Evolutionary conservation across 2,888 invertebrate species (phyloP).

Genomic region (Cylloceria caligata): DNA sequence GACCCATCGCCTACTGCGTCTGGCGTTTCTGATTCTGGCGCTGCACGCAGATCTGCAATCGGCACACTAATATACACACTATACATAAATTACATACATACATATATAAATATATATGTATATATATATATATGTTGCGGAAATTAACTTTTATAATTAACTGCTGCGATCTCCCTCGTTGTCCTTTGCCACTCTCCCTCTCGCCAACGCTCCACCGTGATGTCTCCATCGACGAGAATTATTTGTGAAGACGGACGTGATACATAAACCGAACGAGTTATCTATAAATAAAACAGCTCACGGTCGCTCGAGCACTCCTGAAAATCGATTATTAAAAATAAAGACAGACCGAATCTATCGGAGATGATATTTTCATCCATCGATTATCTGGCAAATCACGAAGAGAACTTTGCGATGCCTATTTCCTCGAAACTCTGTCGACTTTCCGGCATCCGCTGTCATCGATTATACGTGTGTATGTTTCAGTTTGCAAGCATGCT

Average conservation of each 20-base stretch:
- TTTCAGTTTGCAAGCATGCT: conserved; percentile 5
- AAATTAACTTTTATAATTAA: conserved; percentile 49
- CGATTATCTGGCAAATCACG: conserved; percentile 19
- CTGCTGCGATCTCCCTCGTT: conserved; percentile 36
- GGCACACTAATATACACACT: conserved; percentile 14
- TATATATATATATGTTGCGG: conserved; percentile 21
- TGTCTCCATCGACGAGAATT: conserved; percentile 11
- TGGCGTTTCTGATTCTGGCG: conserved; percentile 60
- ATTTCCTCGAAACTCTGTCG: conserved; percentile 21
- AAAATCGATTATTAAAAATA: conserved; percentile 18
- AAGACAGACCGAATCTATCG: not conserved
- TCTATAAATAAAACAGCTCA: conserved; percentile 4
- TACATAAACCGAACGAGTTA: not conserved
- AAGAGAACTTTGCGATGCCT: not conserved
- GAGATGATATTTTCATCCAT: conserved; percentile 6
- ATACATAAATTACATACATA: conserved; percentile 2
- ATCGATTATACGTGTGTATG: conserved; percentile 9
- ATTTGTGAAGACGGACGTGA: not conserved
- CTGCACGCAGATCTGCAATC: conserved; percentile 61
- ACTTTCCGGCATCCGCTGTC: conserved; percentile 17
- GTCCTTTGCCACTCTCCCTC: not conserved
- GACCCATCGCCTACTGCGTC: conserved; percentile 58
- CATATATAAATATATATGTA: too few relatives aligned
- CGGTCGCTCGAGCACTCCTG: not conserved
- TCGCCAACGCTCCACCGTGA: not conserved